Evolutionary conservation across 92 coral and sea anemone species (phyloP).

Genomic region (Chrysogorgia sp.): DNA sequence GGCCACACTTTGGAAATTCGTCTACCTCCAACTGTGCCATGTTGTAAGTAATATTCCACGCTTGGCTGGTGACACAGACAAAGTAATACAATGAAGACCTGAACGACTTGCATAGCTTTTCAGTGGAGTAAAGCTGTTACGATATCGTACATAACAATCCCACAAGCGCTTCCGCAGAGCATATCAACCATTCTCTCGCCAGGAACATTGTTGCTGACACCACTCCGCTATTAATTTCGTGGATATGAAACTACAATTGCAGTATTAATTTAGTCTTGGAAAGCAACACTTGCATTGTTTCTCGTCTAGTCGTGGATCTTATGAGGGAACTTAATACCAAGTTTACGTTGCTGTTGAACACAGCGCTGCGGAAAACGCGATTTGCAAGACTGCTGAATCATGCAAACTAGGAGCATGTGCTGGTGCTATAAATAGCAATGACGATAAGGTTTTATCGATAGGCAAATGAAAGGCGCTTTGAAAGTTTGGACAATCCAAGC

Average conservation of each 20-base stretch:
- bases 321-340: background rate
- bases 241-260: no score
- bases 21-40: background rate
- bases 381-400: background rate
- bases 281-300: no score
- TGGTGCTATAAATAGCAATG: conserved; percentile 16
- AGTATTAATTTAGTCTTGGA: no score
- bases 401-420: conserved; percentile 6
- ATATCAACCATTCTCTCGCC: no score
- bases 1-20: conserved; percentile 18
- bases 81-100: background rate
- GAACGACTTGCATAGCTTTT: background rate
- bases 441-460: no score
- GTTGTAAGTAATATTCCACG: background rate
- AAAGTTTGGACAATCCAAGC: no score
- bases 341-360: background rate
- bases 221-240: no score
- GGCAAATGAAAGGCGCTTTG: no score
- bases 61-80: background rate
- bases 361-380: background rate
- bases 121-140: background rate
- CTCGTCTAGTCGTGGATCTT: no score
- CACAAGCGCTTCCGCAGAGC: no score
- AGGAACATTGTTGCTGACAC: no score
- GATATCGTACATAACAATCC: no score